A percentile compares a stretch with the other conserved stretches of the same genome.
Evolutionary conservation across 2,797 vertebrate species (phyloP).

Genomic region (Oreochromis grahami): DNA sequence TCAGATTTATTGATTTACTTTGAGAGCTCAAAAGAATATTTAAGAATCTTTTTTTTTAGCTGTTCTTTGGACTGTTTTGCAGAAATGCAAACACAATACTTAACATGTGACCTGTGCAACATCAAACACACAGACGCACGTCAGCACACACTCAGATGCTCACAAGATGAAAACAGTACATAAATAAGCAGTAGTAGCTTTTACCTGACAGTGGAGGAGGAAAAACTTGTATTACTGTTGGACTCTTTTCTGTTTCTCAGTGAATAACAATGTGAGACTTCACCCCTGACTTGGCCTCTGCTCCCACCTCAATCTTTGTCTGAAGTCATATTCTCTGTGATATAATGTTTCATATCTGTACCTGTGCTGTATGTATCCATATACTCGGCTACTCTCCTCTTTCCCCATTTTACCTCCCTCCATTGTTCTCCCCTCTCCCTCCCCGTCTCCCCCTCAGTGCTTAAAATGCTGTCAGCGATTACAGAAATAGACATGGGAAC

Average conservation of each 20-base stretch:
- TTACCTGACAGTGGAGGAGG: neutral
- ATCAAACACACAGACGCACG: neutral
- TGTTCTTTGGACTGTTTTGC: neutral
- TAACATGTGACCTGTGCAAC: neutral
- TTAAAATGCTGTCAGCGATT: slow-evolving; percentile 30
- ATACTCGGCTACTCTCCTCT: neutral
- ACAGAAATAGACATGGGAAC: slow-evolving; percentile 22
- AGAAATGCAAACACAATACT: neutral
- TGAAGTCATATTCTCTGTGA: neutral
- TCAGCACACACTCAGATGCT: neutral
- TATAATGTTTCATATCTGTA: neutral
- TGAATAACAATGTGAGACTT: neutral
- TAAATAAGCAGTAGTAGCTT: neutral
- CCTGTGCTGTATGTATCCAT: neutral
- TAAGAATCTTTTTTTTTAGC: neutral
- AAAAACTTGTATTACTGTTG: neutral
- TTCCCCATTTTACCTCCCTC: neutral
- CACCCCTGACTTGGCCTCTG: neutral
- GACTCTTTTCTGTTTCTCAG: neutral
- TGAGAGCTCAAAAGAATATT: neutral
- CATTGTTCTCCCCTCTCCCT: neutral
- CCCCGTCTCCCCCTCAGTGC: slow-evolving; percentile 6
- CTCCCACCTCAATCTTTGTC: neutral
- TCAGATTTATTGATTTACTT: neutral
- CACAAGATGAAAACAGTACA: neutral